Evolutionary conservation across 92 coral and sea anemone genomes (phyloP).

Genomic region (Porites rus): DNA sequence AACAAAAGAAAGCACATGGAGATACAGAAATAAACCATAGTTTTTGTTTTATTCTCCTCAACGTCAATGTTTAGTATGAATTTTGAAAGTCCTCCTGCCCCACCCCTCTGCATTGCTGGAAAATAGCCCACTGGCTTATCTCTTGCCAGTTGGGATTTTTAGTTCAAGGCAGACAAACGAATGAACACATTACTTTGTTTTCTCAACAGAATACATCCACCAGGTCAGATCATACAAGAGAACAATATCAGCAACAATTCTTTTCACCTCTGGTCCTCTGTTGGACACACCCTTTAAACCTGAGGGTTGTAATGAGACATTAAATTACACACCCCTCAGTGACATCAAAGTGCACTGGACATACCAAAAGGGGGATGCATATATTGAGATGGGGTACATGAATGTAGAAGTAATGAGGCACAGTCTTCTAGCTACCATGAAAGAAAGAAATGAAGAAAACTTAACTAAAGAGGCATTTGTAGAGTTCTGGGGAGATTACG

Average conservation of each 20-base stretch:
- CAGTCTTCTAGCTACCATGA: slow-evolving; percentile 63
- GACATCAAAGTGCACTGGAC: slow-evolving; percentile 96
- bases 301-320: slow-evolving; percentile 74
- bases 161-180: no score
- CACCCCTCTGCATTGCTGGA: no score
- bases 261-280: slow-evolving; percentile 81
- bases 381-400: slow-evolving; percentile 97
- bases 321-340: slow-evolving; percentile 84
- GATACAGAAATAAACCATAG: no score
- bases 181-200: not conserved
- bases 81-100: no score
- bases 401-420: slow-evolving; percentile 80
- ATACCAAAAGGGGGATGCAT: slow-evolving; percentile 92
- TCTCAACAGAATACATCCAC: slow-evolving; percentile 84
- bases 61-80: no score
- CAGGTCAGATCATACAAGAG: slow-evolving; percentile 95
- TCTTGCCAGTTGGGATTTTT: no score
- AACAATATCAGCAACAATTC: slow-evolving; percentile 94
- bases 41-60: no score
- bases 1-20: no score
- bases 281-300: slow-evolving; percentile 65
- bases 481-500: slow-evolving; percentile 68
- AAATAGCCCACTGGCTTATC: no score
- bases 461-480: slow-evolving; percentile 69
- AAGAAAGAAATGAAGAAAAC: slow-evolving; percentile 40